Percentiles rank a stretch among this genome's conserved stretches.
phyloP scores from a whole-genome alignment of 2,113 vertebrate species.

The Albula goreensis region DNA sequence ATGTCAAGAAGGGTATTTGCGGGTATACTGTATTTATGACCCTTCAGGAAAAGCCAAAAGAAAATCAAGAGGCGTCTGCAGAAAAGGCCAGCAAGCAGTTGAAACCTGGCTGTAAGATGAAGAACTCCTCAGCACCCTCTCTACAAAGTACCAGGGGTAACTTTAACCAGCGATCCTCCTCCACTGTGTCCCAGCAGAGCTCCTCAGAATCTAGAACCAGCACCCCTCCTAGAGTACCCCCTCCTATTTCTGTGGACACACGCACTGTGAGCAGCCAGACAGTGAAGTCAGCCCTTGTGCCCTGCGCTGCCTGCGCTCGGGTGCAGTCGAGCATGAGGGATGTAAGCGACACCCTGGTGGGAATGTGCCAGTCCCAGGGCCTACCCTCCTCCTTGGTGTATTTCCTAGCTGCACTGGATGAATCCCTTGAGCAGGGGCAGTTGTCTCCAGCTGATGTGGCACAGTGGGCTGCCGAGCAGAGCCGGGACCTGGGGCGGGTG shows the following conservation, averaged over 20 bases:
- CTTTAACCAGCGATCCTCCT: conserved; percentile 28
- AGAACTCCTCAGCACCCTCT: conserved; percentile 16
- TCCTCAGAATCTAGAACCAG: conserved; percentile 19
- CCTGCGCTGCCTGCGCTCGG: conserved; percentile 73
- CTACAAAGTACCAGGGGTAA: conserved; percentile 26
- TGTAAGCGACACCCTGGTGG: conserved; percentile 70
- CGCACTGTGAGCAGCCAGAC: conserved; percentile 69
- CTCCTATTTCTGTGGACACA: conserved; percentile 13
- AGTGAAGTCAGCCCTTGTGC: conserved; percentile 51
- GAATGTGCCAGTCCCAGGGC: conserved; percentile 79
- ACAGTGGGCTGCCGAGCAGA: conserved; percentile 82
- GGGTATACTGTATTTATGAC: neutral
- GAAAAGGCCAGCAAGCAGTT: conserved; percentile 10
- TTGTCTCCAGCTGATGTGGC: conserved; percentile 74
- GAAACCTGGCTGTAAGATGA: conserved; percentile 31
- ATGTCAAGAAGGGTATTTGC: neutral
- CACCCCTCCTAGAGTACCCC: neutral
- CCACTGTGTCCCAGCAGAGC: conserved; percentile 37
- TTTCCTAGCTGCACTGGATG: conserved; percentile 70
- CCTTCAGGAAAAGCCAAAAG: conserved; percentile 8
- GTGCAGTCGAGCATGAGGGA: conserved; percentile 71
- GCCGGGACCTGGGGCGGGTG: conserved; percentile 76
- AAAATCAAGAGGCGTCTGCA: conserved; percentile 1
- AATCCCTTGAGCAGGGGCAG: conserved; percentile 56
- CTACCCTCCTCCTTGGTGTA: conserved; percentile 80